Evolutionary conservation across 2,888 invertebrate genomes (phyloP), one percentile per base, ranked within the genome.

Genomic region (Timema podura): DNA sequence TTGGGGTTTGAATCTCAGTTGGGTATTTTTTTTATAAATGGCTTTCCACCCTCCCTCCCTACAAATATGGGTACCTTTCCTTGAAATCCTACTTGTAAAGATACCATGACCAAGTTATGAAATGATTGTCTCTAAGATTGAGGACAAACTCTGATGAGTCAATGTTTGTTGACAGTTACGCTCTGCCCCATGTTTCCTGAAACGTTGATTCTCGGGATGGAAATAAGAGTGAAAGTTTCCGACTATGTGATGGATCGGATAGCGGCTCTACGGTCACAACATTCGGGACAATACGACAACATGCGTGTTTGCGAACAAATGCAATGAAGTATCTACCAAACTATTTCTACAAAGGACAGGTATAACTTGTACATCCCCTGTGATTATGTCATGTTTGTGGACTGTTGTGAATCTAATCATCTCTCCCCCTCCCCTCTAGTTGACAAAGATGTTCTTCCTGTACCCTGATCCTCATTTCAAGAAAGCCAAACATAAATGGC

Each of bases 401-500:
- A 30, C 3, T 30, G 44, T 70, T 13, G 30, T 6, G 8, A 44
- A 70, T 6, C 7, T 51, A 16, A 5, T 47, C 16, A 16, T 48
- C 64, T 30, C 67, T 30, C 69, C 59, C 51, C 76, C 76, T 73
- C 68, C 76, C 71, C 87, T 86, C 75, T 83, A 97, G 91, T 83
- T 98, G 61, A 89, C 89, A 73, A 98, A 98, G 83, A 95, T 99
- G 91, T 99, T 99, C 82, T 98, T 99, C 82, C 84, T 99, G 16
- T 99, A 97, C 82, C 99, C 99, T 45, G 99, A 99, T 84, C 99
- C 99, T 48, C 99, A 99, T 83, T 99, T 99, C 81, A 99, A 99
- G 81, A 96, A 92, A 79, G 91, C 96, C 0, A 99, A 99, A 83
- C 97, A 98, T 80, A 99, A 99, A 82, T 99, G 99, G 99, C 87